Base-by-base conservation (phyloP, 2,888 invertebrate species). In the Cheilosia grossa region DNA sequence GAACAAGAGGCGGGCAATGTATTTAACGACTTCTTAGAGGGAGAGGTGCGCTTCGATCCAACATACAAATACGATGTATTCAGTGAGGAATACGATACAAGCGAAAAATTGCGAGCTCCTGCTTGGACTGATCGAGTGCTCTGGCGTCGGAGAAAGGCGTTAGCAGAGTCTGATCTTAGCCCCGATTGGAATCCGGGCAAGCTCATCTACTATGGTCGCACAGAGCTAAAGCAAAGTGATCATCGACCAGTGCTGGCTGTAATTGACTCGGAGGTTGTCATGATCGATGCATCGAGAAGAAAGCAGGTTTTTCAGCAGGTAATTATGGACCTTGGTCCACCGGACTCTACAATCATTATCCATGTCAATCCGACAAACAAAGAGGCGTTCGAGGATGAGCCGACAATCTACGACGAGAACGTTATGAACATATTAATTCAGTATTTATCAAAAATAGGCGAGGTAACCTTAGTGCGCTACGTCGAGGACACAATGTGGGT, bases 31-130 rank as follows among this genome's bases (percentile, higher is more conserved):
- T 99, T 98, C 91, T 93, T 95, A 70, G 99, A 99, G 93, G 99
- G 98, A 0, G 95, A 96, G 67, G 95, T 99, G 40, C 95, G 94
- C 54, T 99, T 99, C 91, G 94, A 97, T 15, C 99, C 99, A 0
- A 99, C 99, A 0, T 99, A 99, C 92, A 99, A 99, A 91, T 99
- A 99, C 91, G 99, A 99, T 93, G 93, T 99, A 73, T 99, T 99
- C 91, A 98, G 98, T 89, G 98, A 99, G 91, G 99, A 99, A 92
- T 99, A 99, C 91, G 99, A 99, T 91, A 99, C 99, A 0, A 99
- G 99, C 90, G 99, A 99, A 91, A 99, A 99, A 92, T 96, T 96
- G 90, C 94, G 99, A 78, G 97, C 98, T 1, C 99, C 99, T 0
- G 99, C 99, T 4, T 99, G 98, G 98, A 99, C 99, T 0, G 99